These are phyloP conservation scores for Grammomys surdaster DNA, from an alignment of 2,113 vertebrate species.

Conservation along the genomic window DNA sequence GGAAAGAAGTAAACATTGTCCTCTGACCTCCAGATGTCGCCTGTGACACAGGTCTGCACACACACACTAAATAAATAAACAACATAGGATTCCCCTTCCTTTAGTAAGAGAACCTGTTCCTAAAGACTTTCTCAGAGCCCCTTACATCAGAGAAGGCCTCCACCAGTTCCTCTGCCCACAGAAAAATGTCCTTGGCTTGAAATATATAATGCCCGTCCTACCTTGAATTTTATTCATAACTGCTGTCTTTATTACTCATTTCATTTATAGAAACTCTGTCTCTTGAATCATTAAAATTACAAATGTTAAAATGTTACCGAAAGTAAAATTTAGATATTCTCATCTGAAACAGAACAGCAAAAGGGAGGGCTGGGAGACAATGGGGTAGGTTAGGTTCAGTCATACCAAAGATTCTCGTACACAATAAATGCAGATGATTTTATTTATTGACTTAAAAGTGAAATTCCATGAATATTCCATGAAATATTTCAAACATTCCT, in stretches of 20 bases:
- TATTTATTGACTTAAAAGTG: not conserved
- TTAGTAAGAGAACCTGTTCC: not conserved
- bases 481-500: not conserved
- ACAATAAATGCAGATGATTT: not conserved
- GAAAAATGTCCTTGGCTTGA: not conserved
- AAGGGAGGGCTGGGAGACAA: not conserved
- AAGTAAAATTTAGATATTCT: not conserved
- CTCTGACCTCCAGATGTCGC: not conserved
- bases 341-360: not conserved
- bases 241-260: not conserved
- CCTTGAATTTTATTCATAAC: slow-evolving; percentile 28
- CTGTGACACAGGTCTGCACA: not conserved
- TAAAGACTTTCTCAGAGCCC: not conserved
- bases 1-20: not conserved
- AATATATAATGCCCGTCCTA: not conserved
- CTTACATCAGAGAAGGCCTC: not conserved
- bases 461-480: too few relatives aligned
- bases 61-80: not conserved
- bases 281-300: not conserved
- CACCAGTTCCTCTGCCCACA: not conserved
- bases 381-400: not conserved
- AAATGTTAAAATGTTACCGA: not conserved
- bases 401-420: too few relatives aligned
- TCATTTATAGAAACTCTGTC: not conserved
- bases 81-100: not conserved